Evolutionary conservation across 1,140 invertebrate genomes (phyloP), one percentile per base, ranked within the genome.

Genomic region (Micrasema longulum): DNA sequence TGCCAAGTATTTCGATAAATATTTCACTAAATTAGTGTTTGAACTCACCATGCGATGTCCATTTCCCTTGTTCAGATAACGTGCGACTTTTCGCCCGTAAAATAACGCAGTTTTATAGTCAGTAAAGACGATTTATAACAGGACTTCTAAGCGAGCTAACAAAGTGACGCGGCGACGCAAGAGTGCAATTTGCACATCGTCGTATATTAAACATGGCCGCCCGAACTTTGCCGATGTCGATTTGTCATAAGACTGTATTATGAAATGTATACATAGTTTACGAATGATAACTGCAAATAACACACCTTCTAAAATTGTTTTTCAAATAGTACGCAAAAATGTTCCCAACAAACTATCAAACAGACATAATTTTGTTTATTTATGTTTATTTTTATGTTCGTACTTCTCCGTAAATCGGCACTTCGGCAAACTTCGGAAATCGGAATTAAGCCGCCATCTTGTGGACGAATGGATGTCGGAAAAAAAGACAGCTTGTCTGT

Each of bases 81-180:
- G 10, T 31, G 23, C 26, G 26, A 55, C 23, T 55, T 55, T 55
- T 55, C n/a, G 22, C 52, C 14, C 18, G 7, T 9, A 31, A 47
- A 55, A 31, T 55, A 14, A 26, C 12, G 14, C n/a, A 23, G 52
- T 47, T 26, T 64, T 64, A 47, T 38, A 45, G 38, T 63, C 60
- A 63, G 20, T 43, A 63, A 63, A 45, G 38, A 47, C 41, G 22
- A 63, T 45, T 63, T 45, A 63, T 14, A 18, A 18, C 43, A 20
- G 60, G 31, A 53, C 22, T 23, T 53, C 6, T n/a, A 63, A 3
- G 41, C 43, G n/a, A 63, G 60, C 60, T 38, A 63, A 63, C 60
- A 63, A 63, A 63, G 41, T 63, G 60, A 63, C 60, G 60, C 60
- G 60, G 43, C 60, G 38, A 63, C 60, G 41, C 60, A 47, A 63